Evolutionary conservation across 2,113 vertebrate genomes (phyloP).

Genomic region (Cichladusa arquata): DNA sequence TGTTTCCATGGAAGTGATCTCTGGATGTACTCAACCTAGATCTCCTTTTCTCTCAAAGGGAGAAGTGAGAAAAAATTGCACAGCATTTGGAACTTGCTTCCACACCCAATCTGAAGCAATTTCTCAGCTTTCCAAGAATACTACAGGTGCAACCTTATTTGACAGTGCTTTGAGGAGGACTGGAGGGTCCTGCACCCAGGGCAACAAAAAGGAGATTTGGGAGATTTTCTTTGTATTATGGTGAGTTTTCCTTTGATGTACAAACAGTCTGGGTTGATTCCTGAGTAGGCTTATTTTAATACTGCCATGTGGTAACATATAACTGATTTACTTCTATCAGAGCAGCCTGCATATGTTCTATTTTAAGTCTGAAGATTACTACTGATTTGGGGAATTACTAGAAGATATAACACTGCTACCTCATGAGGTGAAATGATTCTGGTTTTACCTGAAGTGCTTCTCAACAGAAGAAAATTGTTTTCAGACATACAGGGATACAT

Average conservation of each 20-base stretch:
- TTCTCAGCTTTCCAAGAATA: slow-evolving; percentile 2
- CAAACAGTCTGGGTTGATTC: neutral
- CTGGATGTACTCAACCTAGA: neutral
- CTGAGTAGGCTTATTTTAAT: neutral
- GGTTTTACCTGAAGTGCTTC: slow-evolving; percentile 46
- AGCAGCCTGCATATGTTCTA: neutral
- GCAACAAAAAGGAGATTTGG: neutral
- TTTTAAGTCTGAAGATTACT: slow-evolving; percentile 17
- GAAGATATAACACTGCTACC: slow-evolving; percentile 19
- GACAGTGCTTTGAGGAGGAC: neutral
- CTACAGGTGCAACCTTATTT: neutral
- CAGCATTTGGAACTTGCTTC: slow-evolving; percentile 43
- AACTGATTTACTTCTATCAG: neutral
- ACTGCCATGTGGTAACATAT: neutral
- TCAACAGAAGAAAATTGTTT: slow-evolving; percentile 49
- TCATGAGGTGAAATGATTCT: slow-evolving; percentile 48
- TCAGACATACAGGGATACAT: slow-evolving; percentile 52
- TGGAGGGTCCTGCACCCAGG: neutral
- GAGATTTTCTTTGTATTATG: neutral
- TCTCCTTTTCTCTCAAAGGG: neutral
- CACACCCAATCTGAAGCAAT: slow-evolving; percentile 25
- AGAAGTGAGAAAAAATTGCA: slow-evolving; percentile 7
- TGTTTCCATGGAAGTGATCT: slow-evolving; percentile 66
- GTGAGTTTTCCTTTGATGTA: neutral
- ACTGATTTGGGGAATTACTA: slow-evolving; percentile 18